Percentiles rank a stretch among this genome's conserved stretches.
phyloP scores from a whole-genome alignment of 2,888 invertebrate genomes.

The Lasioglossum morio region DNA sequence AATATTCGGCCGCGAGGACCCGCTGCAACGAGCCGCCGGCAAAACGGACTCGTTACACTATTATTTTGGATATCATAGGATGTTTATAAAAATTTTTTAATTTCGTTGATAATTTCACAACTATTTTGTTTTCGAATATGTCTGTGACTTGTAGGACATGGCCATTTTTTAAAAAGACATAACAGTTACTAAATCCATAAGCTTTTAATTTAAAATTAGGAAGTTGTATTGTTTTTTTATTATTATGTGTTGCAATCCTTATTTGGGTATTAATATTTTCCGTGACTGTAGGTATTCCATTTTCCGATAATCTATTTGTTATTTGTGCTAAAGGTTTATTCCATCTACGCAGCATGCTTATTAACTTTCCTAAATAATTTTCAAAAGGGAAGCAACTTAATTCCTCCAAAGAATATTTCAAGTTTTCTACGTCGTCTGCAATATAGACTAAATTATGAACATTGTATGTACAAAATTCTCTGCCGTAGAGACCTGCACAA shows the following conservation, averaged over 20 bases:
- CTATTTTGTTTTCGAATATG: slow-evolving; percentile 28
- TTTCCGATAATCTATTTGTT: slow-evolving; percentile 26
- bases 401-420: slow-evolving; percentile 36
- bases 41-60: no score
- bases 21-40: no score
- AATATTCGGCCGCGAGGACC: no score
- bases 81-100: slow-evolving; percentile 13
- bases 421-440: slow-evolving; percentile 37
- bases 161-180: slow-evolving; percentile 20
- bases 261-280: slow-evolving; percentile 13
- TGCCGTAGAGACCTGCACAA: no score
- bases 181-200: slow-evolving; percentile 11
- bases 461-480: slow-evolving; percentile 25
- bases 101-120: slow-evolving; percentile 30
- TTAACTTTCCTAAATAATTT: slow-evolving; percentile 37
- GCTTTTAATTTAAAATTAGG: slow-evolving; percentile 41
- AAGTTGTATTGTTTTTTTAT: slow-evolving; percentile 35
- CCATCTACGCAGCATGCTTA: slow-evolving; percentile 36
- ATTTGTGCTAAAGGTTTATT: slow-evolving; percentile 37
- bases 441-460: slow-evolving; percentile 38
- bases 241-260: slow-evolving; percentile 11
- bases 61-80: slow-evolving; percentile 20
- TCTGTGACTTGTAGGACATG: slow-evolving; percentile 30
- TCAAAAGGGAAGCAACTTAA: slow-evolving; percentile 36
- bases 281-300: slow-evolving; percentile 15